phyloP scores from a whole-genome alignment of 2,888 invertebrate genomes.

The Eucriotettix oculatus region DNA sequence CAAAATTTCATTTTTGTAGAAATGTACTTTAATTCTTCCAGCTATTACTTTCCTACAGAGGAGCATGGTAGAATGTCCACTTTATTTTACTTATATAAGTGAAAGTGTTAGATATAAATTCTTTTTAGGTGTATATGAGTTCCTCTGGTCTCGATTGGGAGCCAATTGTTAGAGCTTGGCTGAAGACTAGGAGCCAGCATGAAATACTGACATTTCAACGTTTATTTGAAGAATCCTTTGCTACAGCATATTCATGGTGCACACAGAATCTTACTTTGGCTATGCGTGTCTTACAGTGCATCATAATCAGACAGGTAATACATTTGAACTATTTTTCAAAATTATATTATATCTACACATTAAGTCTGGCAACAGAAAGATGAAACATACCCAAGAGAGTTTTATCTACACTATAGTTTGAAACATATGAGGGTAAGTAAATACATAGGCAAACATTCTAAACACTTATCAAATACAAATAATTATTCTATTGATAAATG shows the following conservation, averaged over 20 bases:
- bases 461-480: too few species aligned
- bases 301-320: slow-evolving; percentile 55
- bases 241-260: slow-evolving; percentile 60
- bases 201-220: slow-evolving; percentile 45
- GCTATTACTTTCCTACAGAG: neutral
- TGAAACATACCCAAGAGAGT: too few species aligned
- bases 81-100: too few species aligned
- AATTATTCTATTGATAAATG: too few species aligned
- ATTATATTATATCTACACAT: neutral
- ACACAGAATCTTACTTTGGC: slow-evolving; percentile 66
- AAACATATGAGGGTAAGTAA: too few species aligned
- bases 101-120: too few species aligned
- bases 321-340: neutral
- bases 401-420: too few species aligned
- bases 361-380: too few species aligned
- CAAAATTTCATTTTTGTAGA: neutral
- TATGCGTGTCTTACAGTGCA: slow-evolving; percentile 81
- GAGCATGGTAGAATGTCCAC: neutral
- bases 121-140: slow-evolving; percentile 70
- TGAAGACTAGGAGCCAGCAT: slow-evolving; percentile 43
- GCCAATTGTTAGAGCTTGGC: slow-evolving; percentile 76
- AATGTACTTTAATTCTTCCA: neutral
- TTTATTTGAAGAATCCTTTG: slow-evolving; percentile 61
- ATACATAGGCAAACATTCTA: too few species aligned
- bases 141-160: slow-evolving; percentile 87